Base-by-base conservation (phyloP, 2,113 vertebrate genomes). In the Syrrhaptes paradoxus region DNA sequence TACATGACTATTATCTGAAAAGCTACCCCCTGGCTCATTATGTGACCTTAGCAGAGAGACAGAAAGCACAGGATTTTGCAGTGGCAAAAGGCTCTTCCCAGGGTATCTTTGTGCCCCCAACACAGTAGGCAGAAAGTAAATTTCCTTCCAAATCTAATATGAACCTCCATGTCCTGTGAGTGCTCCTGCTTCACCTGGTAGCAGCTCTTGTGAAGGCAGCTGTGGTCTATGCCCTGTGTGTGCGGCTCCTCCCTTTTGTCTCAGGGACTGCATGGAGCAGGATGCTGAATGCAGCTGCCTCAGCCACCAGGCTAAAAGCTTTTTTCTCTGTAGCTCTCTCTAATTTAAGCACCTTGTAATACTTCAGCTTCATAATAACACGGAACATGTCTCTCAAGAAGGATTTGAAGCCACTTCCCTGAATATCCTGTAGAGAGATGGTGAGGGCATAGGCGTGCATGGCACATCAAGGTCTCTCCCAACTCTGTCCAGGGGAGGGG, bases 361-460 rank as follows among this genome's bases (percentile, higher is more conserved):
- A 31, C 17, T 92, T 87, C 17, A 58, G 28, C 28, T 81, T 62
- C 55, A 32, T 46, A 49, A 58, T 67, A 74, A 80, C 32, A 29
- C 20, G 7, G 36, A 77, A n/a, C 29, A 71, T 11, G 31, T 62
- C 46, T 72, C 36, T 66, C 4, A 1, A 21, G 17, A 54, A 41
- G 41, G 63, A 77, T 77, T 89, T 74, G 73, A 46, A 91, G n/a
- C 34, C 51, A 17, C 25, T 87, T 74, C 10, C 21, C 70, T 87
- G 48, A 66, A 58, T 46, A 58, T 18, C 21, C 24, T 31, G 34
- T 28, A 28, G 48, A 36, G n/a, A 49, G 19, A 28, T 17, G 31
- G 15, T 14, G 34, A 81, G n/a, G 38, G 49, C 34, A 61, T 16
- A 46, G 43, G 25, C 1, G 0, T 25, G n/a, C 3, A 1, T 29